Base-by-base conservation (phyloP, 2,113 vertebrate species). In the Marcusenius ussheri region DNA sequence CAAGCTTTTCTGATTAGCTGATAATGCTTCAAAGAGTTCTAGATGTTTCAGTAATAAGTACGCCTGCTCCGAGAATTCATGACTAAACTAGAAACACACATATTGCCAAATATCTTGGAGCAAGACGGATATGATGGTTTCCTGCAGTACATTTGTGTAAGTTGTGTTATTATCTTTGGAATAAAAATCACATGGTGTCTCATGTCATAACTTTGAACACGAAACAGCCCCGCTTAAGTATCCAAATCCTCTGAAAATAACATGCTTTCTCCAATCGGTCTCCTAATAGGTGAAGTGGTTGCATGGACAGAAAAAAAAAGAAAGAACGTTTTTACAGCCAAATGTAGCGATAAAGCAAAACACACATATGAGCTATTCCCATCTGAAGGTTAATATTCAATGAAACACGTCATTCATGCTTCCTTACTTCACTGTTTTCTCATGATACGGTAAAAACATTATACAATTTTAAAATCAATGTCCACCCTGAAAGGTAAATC, bases 401-500 rank as follows among this genome's bases (percentile, higher is more conserved):
- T 17, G 35, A 80, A 47, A 47, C 39, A 85, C 10, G 45, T 85
- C 46, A 47, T 27, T 85, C 45, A 80, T 7, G 35, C 74, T 39
- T 80, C n/a, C 74, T 66, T 27, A 11, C 58, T 77, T 77, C 35
- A 77, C 74, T 80, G 74, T 80, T 35, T 80, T 80, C 35, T 80
- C 74, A 80, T 70, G 27, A 42, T 80, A 80, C 15, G 17, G 74
- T 80, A 39, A 80, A 80, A 80, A 17, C 35, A 80, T 80, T 42
- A 80, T 80, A 39, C 42, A 80, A 80, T n/a, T 89, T 87, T 17
- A 21, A 62, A 74, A 90, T 90, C 56, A 39, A 87, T 42, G 35
- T 42, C n/a, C 62, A 53, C 15, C 84, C 74, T 77, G 24, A 91
- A 83, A 21, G 39, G 70, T 91, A 35, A 35, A 90, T 93, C 89